A percentile compares a stretch with the other conserved stretches of the same genome.
These are phyloP conservation scores for Cephalopholis sonnerati DNA, from an alignment of 2,113 vertebrate species.

Conservation along the genomic window DNA sequence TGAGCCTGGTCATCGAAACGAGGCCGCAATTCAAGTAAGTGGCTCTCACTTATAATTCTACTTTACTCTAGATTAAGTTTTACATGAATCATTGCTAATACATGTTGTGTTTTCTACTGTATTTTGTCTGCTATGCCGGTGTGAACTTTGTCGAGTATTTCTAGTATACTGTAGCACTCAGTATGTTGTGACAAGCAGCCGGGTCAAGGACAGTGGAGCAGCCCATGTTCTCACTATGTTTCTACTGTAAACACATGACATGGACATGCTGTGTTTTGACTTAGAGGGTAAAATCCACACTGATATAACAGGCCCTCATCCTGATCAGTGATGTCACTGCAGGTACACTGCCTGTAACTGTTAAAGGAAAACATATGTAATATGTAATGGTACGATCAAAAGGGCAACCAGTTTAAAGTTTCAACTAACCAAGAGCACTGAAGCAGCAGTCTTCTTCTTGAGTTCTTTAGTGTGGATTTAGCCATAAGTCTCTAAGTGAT, in stretches of 20 bases:
- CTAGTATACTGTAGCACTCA: neutral
- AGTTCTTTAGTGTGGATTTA: neutral
- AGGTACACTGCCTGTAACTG: neutral
- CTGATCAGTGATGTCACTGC: neutral
- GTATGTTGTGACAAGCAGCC: neutral
- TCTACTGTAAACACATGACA: neutral
- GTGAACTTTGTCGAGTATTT: neutral
- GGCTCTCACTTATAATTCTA: neutral
- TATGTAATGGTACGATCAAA: neutral
- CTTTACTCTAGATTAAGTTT: neutral
- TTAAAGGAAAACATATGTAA: neutral
- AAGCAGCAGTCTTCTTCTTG: neutral
- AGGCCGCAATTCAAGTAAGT: slow-evolving; percentile 79
- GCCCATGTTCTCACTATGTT: neutral
- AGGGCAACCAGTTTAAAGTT: neutral
- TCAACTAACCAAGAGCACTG: neutral
- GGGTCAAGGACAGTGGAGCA: neutral
- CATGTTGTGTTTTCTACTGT: neutral
- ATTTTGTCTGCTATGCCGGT: neutral
- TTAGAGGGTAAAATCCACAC: neutral
- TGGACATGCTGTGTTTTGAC: neutral
- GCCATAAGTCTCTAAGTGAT: neutral
- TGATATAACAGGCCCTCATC: neutral
- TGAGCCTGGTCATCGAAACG: slow-evolving; percentile 80
- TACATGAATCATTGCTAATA: neutral